Base-by-base conservation (phyloP, 2,888 invertebrate species). In the Cheilosia scutellata region DNA sequence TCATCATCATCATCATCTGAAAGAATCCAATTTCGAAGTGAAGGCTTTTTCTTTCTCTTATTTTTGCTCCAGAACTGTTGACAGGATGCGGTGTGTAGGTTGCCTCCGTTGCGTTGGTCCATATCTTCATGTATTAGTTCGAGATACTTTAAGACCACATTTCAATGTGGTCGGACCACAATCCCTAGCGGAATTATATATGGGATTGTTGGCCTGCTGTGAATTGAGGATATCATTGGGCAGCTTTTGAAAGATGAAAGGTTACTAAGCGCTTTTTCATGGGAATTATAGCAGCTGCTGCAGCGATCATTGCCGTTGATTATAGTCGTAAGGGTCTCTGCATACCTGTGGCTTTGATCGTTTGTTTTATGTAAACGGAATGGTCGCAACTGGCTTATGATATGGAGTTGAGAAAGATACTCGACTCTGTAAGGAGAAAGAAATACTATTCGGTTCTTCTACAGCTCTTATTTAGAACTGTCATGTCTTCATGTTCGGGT, bases 141-240 rank as follows among this genome's bases (percentile, higher is more conserved):
- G 44, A 16, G 74, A 51, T 72, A 55, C 44, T 25, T 74, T 63
- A 42, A 63, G 55, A 55, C 53, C 55, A 37, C 63, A 74, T 55
- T 74, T 63, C 63, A 47, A 74, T 74, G 57, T 49, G 49, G 27
- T 29, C 57, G 20, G 75, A 66, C 57, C 65, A 40, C 75, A 65
- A 57, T 57, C 55, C 31, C 37, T 31, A 20, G 44, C 4, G 33
- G 25, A 63, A 44, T 63, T 55, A 37, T 74, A 25, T 72, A 62
- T 29, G 44, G n/a, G 5, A 4, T 27, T 5, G 25, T 49, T 20
- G n/a, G 33, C 63, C 11, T 31, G 31, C 20, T 66, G 68, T 51
- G 55, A 55, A 5, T 9, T 51, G 55, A 53, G 44, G 40, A 11
- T 27, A 25, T 33, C 33, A 47, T 37, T 70, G 57, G 55, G 47